Conservation (phyloP, 1,140 invertebrate genomes). For the Phthorimaea operculella region DNA sequence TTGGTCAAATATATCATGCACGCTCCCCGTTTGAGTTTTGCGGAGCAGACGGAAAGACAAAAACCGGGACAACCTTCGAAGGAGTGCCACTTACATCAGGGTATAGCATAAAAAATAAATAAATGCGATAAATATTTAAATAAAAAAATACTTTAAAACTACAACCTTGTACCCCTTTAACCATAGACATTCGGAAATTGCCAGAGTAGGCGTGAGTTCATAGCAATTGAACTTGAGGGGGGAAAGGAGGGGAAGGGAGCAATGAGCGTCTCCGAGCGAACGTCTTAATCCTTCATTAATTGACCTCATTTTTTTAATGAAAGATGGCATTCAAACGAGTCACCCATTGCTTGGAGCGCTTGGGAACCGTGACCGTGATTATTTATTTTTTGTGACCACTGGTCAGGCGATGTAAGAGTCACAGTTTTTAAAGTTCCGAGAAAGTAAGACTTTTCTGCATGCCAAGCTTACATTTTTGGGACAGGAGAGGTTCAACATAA, state of each 20-base stretch:
- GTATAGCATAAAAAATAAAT: conserved; percentile 62
- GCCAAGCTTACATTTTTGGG: neutral
- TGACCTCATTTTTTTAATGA: conserved; percentile 57
- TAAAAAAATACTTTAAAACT: conserved; percentile 56
- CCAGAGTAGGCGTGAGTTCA: conserved; percentile 31
- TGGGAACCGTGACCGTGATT: conserved; percentile 25
- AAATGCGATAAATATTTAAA: conserved; percentile 65
- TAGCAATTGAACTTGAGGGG: conserved; percentile 51
- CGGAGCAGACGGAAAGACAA: conserved; percentile 61
- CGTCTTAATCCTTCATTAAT: conserved; percentile 55
- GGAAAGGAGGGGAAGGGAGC: conserved; percentile 23
- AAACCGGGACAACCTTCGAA: conserved; percentile 70
- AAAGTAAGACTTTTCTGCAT: neutral
- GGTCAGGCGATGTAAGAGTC: neutral
- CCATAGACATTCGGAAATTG: conserved; percentile 57
- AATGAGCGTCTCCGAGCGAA: conserved; percentile 41
- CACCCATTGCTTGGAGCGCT: conserved; percentile 32
- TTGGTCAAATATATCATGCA: conserved; percentile 53
- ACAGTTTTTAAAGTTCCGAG: no score
- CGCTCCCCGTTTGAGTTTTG: conserved; percentile 41
- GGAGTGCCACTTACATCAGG: conserved; percentile 60
- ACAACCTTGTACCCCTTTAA: conserved; percentile 66
- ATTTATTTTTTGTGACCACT: neutral
- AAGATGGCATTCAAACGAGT: conserved; percentile 31
- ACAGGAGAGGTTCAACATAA: neutral